Evolutionary conservation across 2,113 vertebrate genomes (phyloP).

Genomic region (Microtus pennsylvanicus): DNA sequence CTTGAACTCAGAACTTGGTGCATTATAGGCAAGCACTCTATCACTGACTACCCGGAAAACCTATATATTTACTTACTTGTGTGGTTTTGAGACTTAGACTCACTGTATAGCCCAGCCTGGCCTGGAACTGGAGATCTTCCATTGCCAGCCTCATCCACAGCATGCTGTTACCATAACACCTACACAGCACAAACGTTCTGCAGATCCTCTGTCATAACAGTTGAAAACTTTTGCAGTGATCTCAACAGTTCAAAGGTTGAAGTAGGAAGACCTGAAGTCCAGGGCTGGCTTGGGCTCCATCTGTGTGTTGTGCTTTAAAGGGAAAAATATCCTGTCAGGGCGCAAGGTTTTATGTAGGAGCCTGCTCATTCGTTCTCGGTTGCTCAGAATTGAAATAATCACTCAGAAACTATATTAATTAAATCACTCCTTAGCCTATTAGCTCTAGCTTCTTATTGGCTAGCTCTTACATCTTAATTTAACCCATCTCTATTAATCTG

Average conservation of each 20-base stretch:
- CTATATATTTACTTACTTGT: not conserved
- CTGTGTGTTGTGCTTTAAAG: not conserved
- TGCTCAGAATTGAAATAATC: too few species aligned
- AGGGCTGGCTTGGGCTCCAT: too few species aligned
- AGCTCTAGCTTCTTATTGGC: too few species aligned
- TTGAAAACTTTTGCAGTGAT: not conserved
- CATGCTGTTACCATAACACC: too few species aligned
- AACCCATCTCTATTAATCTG: too few species aligned
- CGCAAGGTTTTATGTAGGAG: not conserved
- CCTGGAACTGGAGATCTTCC: not conserved
- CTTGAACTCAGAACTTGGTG: not conserved
- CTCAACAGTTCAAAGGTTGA: not conserved
- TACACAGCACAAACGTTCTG: not conserved
- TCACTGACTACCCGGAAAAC: not conserved
- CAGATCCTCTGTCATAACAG: not conserved
- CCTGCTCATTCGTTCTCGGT: too few species aligned
- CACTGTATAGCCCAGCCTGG: not conserved
- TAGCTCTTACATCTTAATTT: too few species aligned
- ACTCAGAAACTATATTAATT: too few species aligned
- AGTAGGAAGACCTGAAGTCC: too few species aligned
- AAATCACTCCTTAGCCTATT: too few species aligned
- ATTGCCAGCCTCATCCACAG: not conserved
- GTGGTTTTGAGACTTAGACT: not conserved
- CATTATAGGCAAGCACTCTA: too few species aligned
- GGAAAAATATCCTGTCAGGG: not conserved